phyloP scores from a whole-genome alignment of 2,888 invertebrate genomes.

The Drosophila histrio region DNA sequence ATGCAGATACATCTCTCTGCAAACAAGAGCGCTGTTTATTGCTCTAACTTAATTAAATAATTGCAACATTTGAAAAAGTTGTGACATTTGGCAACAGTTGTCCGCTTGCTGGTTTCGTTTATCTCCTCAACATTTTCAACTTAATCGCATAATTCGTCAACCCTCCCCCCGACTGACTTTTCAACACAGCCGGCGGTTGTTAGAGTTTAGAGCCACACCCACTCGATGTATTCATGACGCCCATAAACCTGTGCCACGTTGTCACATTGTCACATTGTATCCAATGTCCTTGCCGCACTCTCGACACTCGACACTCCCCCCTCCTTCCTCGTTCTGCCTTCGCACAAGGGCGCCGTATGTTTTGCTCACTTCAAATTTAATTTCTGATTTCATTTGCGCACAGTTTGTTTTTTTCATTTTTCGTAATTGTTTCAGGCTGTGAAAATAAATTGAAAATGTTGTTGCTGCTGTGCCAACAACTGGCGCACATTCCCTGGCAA shows the following conservation, averaged over 20 bases:
- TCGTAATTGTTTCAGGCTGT: slow-evolving; percentile 76
- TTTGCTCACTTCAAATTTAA: slow-evolving; percentile 76
- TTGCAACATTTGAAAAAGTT: slow-evolving; percentile 2
- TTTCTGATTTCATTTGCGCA: slow-evolving; percentile 77
- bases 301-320: background rate
- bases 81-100: slow-evolving; percentile 40
- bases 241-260: slow-evolving; percentile 8
- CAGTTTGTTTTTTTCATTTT: slow-evolving; percentile 55
- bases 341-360: slow-evolving; percentile 58
- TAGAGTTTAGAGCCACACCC: slow-evolving; percentile 18
- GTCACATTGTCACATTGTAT: slow-evolving; percentile 11
- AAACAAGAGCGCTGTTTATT: background rate
- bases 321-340: background rate
- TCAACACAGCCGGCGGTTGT: slow-evolving; percentile 41
- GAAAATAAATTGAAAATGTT: slow-evolving; percentile 77
- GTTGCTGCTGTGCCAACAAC: slow-evolving; percentile 69
- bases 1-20: too few relatives aligned
- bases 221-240: slow-evolving; percentile 19
- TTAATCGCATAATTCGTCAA: slow-evolving; percentile 56
- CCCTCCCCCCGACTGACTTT: slow-evolving; percentile 6
- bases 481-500: slow-evolving; percentile 49
- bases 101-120: slow-evolving; percentile 17
- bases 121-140: slow-evolving; percentile 14
- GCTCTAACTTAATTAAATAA: slow-evolving; percentile 11
- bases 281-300: slow-evolving; percentile 5